Conservation (phyloP, 1,140 invertebrate genomes). For the Brachionus koreanus region DNA sequence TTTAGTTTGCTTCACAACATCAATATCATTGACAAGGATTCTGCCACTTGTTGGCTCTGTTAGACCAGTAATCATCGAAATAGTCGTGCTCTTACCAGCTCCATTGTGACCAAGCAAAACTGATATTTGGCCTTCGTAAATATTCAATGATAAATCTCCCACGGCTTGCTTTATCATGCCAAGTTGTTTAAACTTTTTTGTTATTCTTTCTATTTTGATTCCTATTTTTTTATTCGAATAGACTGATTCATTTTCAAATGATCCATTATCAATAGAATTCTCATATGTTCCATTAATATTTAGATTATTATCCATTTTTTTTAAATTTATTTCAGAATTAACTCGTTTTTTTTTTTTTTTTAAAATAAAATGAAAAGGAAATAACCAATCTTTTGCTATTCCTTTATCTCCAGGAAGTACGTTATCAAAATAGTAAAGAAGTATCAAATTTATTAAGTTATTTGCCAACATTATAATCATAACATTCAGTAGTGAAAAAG, state of each 20-base stretch:
- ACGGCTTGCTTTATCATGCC: slow-evolving; percentile 19
- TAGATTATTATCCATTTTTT: neutral
- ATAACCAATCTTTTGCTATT: slow-evolving; percentile 30
- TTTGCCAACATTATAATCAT: slow-evolving; percentile 10
- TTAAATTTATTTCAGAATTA: neutral
- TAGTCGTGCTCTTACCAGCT: slow-evolving; percentile 64
- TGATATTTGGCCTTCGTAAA: slow-evolving; percentile 60
- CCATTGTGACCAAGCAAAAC: slow-evolving; percentile 66
- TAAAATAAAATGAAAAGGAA: neutral
- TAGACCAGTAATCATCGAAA: slow-evolving; percentile 72
- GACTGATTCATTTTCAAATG: slow-evolving; percentile 25
- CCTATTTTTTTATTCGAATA: slow-evolving; percentile 15
- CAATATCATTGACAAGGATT: slow-evolving; percentile 68
- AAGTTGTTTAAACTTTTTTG: slow-evolving; percentile 24
- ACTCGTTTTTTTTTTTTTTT: neutral
- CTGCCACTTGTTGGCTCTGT: slow-evolving; percentile 67
- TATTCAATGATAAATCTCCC: slow-evolving; percentile 49
- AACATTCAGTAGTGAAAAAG: slow-evolving; percentile 1
- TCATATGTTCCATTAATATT: neutral
- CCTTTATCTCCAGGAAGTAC: slow-evolving; percentile 12
- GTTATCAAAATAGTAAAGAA: slow-evolving; percentile 38
- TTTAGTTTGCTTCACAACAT: slow-evolving; percentile 61
- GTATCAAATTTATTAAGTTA: neutral
- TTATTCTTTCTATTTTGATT: slow-evolving; percentile 30
- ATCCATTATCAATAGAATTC: neutral